Base-by-base conservation (phyloP, 2,888 invertebrate species). In the Drosophila longiperda region DNA sequence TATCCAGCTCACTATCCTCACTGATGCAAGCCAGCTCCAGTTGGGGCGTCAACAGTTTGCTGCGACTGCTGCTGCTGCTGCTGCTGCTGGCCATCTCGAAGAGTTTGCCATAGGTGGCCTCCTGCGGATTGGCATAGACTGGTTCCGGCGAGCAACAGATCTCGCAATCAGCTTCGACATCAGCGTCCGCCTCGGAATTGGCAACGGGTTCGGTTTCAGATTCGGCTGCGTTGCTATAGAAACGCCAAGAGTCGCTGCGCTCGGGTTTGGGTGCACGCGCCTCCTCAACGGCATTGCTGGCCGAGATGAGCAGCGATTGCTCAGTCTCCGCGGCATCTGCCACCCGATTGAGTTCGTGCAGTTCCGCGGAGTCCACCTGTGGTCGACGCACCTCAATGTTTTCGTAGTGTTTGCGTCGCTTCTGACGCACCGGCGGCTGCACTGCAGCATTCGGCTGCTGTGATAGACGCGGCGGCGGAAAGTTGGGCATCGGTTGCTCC, bases 181-280 rank as follows among this genome's bases (percentile, higher is more conserved):
- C 62, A 2, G 11, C 68, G 1, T 74, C 63, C 0, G 29, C 45
- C 1, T 55, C 60, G 1, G 12, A 64, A 11, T 29, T 29, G 6
- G 17, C 26, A 11, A 17, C 38, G 11, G 32, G 34, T 29, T 32
- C 54, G 2, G 81, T 72, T 5, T 83, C 82, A 12, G 78, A 75
- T 20, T 86, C 82, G 0, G 68, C 80, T 26, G 75, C 80, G 5
- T 91, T 91, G 20, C 88, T 90, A 57, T 89, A 90, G 52, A 92
- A 93, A 65, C 91, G 87, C 93, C 93, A 93, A 1, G 93, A 93
- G 6, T 92, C 91, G 75, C 92, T 92, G 34, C 92, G 91, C 55
- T 92, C 92, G 2, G 93, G 91, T n/a, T 92, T 89, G 0, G 91
- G 90, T 0, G 88, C 87, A 15, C 80, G 79, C 9, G 83, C 82